Evolutionary conservation across 2,888 invertebrate species (phyloP), one percentile per base, ranked within the genome.

Genomic region (Dryobota labecula): DNA sequence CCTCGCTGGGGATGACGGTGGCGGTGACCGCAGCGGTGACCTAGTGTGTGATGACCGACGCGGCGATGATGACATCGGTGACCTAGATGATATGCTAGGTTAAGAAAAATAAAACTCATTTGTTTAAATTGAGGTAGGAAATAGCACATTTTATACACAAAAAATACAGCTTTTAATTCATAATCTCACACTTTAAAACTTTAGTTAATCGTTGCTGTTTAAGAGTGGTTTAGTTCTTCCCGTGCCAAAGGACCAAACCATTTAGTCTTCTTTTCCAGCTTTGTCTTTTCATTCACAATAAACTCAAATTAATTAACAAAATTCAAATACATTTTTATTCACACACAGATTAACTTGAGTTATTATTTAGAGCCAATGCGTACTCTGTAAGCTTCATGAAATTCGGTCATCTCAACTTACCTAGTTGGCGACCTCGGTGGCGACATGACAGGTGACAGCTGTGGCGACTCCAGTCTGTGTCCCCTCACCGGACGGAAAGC

Each of bases 401-500:
- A 8, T 30, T 2, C 15, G 33, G 61, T 33, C 7, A n/a, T n/a
- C 47, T 49, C 30, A 61, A 49, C n/a, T 6, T 78, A 94, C 95
- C 94, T 94, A 64, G 91, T 92, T 0, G 95, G 94, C 1, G 95
- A 94, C 61, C 92, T 87, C 2, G 89, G 85, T 0, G 95, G 92
- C 4, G 95, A 95, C 63, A 91, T 85, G 2, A 90, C 91, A 0
- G 95, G 94, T 0, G 95, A 95, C 20, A 92, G 78, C 45, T 92
- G 94, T 0, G 95, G 95, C 0, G 95, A 95, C 18, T 95, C 95
- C 74, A 92, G 81, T 2, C 94, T 89, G 66, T 92, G 92, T 7
- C 91, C 90, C 20, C 95, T 91, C 43, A 96, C 95, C 1, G 96
- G 95, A 0, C 95, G 91, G 86, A 96, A 96, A 0, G 95, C 95